phyloP scores from a whole-genome alignment of 2,888 invertebrate genomes.

The Melanotus villosus region DNA sequence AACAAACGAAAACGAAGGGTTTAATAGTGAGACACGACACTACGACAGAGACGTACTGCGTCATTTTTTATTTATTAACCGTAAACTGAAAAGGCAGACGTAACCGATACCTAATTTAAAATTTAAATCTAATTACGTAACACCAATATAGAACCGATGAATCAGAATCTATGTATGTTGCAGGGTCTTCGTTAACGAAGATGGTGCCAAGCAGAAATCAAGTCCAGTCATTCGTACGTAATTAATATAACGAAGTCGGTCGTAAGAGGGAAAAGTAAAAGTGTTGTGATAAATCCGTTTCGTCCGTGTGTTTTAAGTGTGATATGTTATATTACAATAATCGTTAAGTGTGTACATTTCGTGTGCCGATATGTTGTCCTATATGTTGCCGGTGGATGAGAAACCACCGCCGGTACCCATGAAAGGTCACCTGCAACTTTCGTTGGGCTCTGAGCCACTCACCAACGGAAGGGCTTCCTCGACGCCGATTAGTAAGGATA shows the following conservation, averaged over 20 bases:
- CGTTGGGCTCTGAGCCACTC: slow-evolving; percentile 62
- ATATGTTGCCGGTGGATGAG: slow-evolving; percentile 85
- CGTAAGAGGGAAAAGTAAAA: not conserved
- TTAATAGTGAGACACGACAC: too few species aligned
- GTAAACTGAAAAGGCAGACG: too few species aligned
- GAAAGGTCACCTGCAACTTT: slow-evolving; percentile 67
- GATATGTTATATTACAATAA: slow-evolving; percentile 33
- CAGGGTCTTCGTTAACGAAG: slow-evolving; percentile 42
- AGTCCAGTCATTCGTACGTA: not conserved
- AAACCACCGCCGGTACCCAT: slow-evolving; percentile 77
- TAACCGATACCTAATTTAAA: slow-evolving; percentile 31
- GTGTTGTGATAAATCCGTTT: slow-evolving; percentile 27
- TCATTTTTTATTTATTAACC: too few species aligned
- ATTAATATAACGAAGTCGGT: not conserved
- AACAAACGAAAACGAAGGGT: too few species aligned
- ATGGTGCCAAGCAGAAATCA: slow-evolving; percentile 28
- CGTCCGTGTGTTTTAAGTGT: slow-evolving; percentile 40
- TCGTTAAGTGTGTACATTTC: slow-evolving; percentile 21
- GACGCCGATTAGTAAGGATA: slow-evolving; percentile 74
- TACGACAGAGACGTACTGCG: too few species aligned
- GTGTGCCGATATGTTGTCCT: slow-evolving; percentile 76
- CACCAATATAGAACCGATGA: slow-evolving; percentile 30
- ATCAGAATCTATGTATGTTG: slow-evolving; percentile 32
- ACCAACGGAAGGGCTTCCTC: slow-evolving; percentile 59
- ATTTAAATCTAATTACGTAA: slow-evolving; percentile 27